Evolutionary conservation across 2,113 vertebrate species (phyloP), one percentile per base, ranked within the genome.

Genomic region (Setophaga petechia): DNA sequence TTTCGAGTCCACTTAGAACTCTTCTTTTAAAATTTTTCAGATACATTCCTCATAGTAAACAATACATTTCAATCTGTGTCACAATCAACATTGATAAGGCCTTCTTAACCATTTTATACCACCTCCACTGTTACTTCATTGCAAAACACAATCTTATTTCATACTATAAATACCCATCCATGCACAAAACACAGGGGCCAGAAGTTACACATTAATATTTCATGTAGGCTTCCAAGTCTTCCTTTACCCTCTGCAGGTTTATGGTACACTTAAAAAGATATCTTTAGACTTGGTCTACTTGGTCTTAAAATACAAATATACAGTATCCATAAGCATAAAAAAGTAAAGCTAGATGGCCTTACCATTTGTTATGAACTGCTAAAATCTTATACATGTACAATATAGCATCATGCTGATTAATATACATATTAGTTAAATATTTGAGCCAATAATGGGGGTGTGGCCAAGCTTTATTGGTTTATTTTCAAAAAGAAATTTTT

Each of bases 41-140:
- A 97, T 97, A 98, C 97, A 98, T 97, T 97, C 97, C 95, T 96
- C 96, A 91, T 87, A 97, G 98, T 97, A 98, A 98, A 98, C 97
- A 98, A 90, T 97, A 95, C 86, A 95, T 97, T 96, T 97, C 91
- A 95, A 94, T 93, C 95, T 93, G 78, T 89, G 81, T 95, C 97
- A 96, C 97, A 91, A 96, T 96, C 90, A 91, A 91, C 85, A 96
- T 41, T 93, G 95, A 31, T 97, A 97, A 97, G 97, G 97, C 98
- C 96, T 97, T 97, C 96, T 96, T 73, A 96, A 97, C 96, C 81
- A 96, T 96, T 91, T 94, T 93, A 90, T 61, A 66, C 72, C 95
- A 89, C 80, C 95, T 96, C 86, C 66, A 90, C 87, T 88, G 75
- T 89, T 74, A 93, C 92, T 95, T 85, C 76, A 62, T 94, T 97